Conservation (phyloP, 2,888 invertebrate species). For the Protula sp. region DNA sequence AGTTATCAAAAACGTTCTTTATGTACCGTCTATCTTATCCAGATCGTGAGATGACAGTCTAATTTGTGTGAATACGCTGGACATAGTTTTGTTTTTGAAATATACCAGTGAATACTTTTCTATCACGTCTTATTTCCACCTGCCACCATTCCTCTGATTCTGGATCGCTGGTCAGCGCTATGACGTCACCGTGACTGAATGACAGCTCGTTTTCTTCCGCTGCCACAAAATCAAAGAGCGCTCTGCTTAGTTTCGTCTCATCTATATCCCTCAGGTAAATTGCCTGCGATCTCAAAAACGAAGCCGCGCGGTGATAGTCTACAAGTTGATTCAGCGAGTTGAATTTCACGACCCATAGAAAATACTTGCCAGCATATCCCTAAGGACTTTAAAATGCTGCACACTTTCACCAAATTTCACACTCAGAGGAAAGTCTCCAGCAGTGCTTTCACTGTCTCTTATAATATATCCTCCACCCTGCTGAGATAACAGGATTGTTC, state of each 20-base stretch:
- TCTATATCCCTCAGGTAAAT: slow-evolving; percentile 92
- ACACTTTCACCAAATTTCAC: slow-evolving; percentile 65
- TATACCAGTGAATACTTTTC: slow-evolving; percentile 70
- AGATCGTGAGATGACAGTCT: too few species aligned
- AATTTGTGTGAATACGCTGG: too few species aligned
- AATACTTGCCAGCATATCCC: slow-evolving; percentile 96
- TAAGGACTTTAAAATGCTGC: slow-evolving; percentile 65
- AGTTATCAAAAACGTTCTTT: too few species aligned
- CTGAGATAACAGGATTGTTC: too few species aligned
- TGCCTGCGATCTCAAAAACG: slow-evolving; percentile 93
- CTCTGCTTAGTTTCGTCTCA: slow-evolving; percentile 13
- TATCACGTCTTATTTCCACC: slow-evolving; percentile 63
- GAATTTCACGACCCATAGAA: too few species aligned
- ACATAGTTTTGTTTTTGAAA: slow-evolving; percentile 99
- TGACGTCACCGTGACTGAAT: slow-evolving; percentile 94
- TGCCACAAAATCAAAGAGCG: slow-evolving; percentile 94
- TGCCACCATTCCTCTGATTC: slow-evolving; percentile 83
- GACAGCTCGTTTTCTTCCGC: slow-evolving; percentile 96
- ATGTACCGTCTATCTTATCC: too few species aligned
- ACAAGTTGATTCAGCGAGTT: slow-evolving; percentile 97
- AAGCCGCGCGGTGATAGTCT: slow-evolving; percentile 83
- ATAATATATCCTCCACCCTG: slow-evolving; percentile 96
- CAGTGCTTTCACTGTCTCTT: slow-evolving; percentile 97
- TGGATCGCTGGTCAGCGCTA: slow-evolving; percentile 90
- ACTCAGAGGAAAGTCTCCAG: slow-evolving; percentile 98